Conservation (phyloP, 2,113 vertebrate genomes). For the Rhynchopsitta pachyrhyncha region DNA sequence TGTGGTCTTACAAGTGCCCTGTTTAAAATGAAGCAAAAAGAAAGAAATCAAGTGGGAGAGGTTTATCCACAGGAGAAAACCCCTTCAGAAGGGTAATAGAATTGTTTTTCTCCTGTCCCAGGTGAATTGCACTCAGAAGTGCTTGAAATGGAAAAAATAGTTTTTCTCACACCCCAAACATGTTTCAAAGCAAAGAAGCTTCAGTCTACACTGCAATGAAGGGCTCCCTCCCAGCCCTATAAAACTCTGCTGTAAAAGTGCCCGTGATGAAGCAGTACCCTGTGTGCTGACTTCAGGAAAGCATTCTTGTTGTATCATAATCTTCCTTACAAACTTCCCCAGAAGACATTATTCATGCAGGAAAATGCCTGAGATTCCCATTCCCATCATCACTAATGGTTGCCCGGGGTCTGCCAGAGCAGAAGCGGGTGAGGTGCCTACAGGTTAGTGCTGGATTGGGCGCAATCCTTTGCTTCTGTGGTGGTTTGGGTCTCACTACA, state of each 20-base stretch:
- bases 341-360: neutral
- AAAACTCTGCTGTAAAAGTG: constrained; percentile 5
- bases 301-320: neutral
- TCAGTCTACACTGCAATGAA: constrained; percentile 53
- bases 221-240: constrained; percentile 21
- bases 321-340: neutral
- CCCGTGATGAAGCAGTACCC: neutral
- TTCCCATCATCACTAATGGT: neutral
- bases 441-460: neutral
- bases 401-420: neutral
- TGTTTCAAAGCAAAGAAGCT: constrained; percentile 33
- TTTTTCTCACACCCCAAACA: constrained; percentile 62
- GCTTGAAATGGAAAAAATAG: constrained; percentile 69
- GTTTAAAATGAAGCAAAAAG: constrained; percentile 59
- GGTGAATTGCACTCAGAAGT: constrained; percentile 76
- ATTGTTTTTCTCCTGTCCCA: constrained; percentile 67
- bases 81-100: constrained; percentile 66
- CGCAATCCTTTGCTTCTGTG: neutral
- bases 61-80: constrained; percentile 71
- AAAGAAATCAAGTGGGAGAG: constrained; percentile 54
- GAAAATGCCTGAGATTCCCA: neutral
- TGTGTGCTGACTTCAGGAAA: neutral
- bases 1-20: constrained; percentile 24
- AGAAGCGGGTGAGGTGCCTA: neutral
- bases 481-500: neutral